phyloP scores from a whole-genome alignment of 2,888 invertebrate genomes.

The Uropetala carovei region DNA sequence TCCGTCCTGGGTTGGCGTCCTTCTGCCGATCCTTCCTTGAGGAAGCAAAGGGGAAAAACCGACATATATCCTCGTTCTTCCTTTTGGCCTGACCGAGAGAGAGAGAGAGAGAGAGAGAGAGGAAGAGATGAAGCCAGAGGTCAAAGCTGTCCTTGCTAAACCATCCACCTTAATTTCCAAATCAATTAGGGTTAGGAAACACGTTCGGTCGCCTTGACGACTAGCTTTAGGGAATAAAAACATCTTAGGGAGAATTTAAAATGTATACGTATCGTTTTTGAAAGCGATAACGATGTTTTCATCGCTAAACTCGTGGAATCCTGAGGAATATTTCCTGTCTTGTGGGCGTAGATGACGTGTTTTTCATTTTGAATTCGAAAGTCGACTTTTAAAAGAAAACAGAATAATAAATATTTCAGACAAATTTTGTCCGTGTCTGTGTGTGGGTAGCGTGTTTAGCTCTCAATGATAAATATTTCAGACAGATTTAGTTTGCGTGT shows the following conservation, averaged over 20 bases:
- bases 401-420: too few relatives aligned
- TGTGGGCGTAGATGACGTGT: too few relatives aligned
- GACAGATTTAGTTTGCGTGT: too few relatives aligned
- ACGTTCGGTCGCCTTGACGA: too few relatives aligned
- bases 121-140: slow-evolving; percentile 2
- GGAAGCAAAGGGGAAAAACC: not conserved
- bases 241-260: not conserved
- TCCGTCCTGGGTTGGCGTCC: not conserved
- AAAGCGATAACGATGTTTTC: not conserved
- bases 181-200: not conserved
- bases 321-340: too few relatives aligned
- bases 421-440: too few relatives aligned
- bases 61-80: slow-evolving; percentile 35
- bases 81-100: not conserved
- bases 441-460: too few relatives aligned
- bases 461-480: too few relatives aligned
- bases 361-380: too few relatives aligned
- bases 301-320: too few relatives aligned
- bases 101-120: not conserved
- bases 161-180: not conserved
- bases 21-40: not conserved
- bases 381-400: too few relatives aligned
- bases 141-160: slow-evolving; percentile 9
- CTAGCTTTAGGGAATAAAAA: too few relatives aligned
- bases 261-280: not conserved